Conservation (phyloP, 2,113 vertebrate species). For the Stomatorhinus ivindoensis region DNA sequence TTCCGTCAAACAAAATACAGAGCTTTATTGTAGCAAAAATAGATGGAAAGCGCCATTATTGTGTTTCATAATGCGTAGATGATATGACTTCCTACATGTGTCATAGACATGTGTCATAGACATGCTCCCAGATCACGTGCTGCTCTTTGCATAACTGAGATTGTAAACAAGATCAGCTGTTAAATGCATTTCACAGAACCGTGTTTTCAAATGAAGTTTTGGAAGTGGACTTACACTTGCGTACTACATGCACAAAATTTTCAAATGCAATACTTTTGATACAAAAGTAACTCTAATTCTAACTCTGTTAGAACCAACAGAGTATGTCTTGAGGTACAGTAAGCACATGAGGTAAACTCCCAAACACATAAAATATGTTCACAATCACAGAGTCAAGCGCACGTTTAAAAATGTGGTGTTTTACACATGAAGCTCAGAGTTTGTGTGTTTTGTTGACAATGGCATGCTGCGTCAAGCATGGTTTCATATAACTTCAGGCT, state of each 20-base stretch:
- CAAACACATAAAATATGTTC: neutral
- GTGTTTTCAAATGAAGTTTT: neutral
- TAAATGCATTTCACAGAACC: neutral
- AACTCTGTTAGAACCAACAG: neutral
- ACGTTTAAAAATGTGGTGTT: neutral
- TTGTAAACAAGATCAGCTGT: neutral
- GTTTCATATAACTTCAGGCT: neutral
- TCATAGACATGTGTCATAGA: neutral
- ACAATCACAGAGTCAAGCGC: neutral
- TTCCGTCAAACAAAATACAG: neutral
- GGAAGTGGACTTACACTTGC: neutral
- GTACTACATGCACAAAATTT: neutral
- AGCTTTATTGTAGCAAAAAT: neutral
- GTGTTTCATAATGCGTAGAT: neutral
- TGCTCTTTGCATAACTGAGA: neutral
- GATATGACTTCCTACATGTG: neutral
- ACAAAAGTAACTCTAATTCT: conserved; percentile 4
- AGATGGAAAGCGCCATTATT: neutral
- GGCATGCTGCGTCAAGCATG: neutral
- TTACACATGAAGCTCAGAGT: neutral
- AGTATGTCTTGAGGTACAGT: neutral
- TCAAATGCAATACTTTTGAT: neutral
- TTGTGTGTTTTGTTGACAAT: neutral
- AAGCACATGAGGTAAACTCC: neutral
- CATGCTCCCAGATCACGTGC: neutral